Evolutionary conservation across 2,797 vertebrate species (phyloP), one percentile per base, ranked within the genome.

Genomic region (Gobionotothen gibberifrons): DNA sequence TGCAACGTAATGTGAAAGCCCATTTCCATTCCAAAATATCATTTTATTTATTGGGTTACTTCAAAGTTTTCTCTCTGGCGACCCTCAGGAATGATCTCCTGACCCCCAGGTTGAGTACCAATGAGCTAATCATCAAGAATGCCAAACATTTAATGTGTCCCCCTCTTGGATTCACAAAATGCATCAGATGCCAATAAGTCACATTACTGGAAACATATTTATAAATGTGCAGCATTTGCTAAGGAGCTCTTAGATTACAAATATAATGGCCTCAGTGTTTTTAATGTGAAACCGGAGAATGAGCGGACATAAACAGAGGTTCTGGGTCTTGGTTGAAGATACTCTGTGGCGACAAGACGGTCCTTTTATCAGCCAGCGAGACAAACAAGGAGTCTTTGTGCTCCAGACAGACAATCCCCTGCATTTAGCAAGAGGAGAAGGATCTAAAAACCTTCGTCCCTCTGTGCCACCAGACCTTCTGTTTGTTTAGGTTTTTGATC

Each of bases 381-480:
- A 9, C 71, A 42, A 73, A 92, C 85, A 93, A 81, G 68, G 84
- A 57, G 81, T 43, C 92, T 89, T 93, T 93, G 91, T 93, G 58
- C 78, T 65, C 5, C 0, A 10, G 44, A 19, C 66, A 5, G 57
- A 90, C 82, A 89, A 85, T 79, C 74, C 78, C 78, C 74, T 39
- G 85, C 82, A 21, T 89, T 91, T 76, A 92, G 58, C 74, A 54
- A n/a, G 51, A 81, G 46, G 74, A 36, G 54, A 73, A 62, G 43
- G 61, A 71, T 49, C 58, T 13, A 42, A 58, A 58, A 56, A 47
- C 73, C 61, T 39, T 12, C 40, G 3, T 61, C 73, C 59, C 52
- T 61, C 26, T 48, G 67, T 72, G 48, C 69, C 70, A 51, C 57
- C n/a, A 0, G 7, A 49, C 1, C 11, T 21, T 60, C 22, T 71